These are phyloP conservation scores for Pituophis catenifer DNA, from an alignment of 2,113 vertebrate species.

Conservation along the genomic window DNA sequence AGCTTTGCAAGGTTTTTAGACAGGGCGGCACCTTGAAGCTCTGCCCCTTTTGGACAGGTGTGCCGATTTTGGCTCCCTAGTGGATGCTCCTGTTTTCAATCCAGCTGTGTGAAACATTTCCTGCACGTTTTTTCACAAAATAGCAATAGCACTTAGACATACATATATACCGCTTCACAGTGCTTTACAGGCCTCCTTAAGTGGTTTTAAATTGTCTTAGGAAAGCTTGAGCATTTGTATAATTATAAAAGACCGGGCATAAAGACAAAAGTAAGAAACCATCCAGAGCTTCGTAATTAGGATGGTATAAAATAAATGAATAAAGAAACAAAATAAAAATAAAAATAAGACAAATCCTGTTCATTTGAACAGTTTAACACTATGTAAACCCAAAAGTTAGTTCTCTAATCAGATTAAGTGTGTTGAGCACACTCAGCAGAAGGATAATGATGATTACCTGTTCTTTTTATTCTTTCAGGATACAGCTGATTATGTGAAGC, in stretches of 20 bases:
- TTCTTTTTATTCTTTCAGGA: slow-evolving; percentile 69
- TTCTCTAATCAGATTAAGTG: neutral
- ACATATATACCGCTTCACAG: too few species aligned
- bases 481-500: slow-evolving; percentile 90
- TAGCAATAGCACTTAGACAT: neutral
- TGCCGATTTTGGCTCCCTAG: neutral
- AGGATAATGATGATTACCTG: accelerated
- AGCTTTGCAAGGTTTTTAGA: neutral
- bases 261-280: neutral
- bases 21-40: neutral
- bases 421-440: neutral
- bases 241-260: neutral
- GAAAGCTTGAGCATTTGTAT: neutral
- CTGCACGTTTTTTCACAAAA: neutral
- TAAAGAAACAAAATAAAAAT: neutral
- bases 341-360: neutral
- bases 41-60: neutral
- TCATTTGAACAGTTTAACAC: neutral
- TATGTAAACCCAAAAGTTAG: neutral
- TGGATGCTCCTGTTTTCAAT: neutral
- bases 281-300: neutral
- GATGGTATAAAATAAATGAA: neutral
- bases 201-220: neutral
- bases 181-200: too few species aligned
- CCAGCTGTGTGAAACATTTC: neutral